phyloP scores from a whole-genome alignment of 2,113 vertebrate species.

The Callipepla squamata region DNA sequence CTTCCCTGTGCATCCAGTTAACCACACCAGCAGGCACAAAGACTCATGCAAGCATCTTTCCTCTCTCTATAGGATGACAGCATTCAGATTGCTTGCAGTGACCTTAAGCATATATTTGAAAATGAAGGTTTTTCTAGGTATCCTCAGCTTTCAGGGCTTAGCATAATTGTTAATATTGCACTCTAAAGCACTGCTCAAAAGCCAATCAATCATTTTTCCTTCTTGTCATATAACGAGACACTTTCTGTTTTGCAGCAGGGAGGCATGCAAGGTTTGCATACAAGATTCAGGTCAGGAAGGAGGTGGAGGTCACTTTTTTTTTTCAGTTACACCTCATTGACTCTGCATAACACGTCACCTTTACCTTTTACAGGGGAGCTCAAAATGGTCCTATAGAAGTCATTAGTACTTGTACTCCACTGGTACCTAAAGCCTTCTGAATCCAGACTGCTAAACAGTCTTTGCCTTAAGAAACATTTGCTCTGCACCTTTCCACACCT shows the following conservation, averaged over 20 bases:
- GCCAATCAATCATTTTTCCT: not conserved
- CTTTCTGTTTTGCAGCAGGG: not conserved
- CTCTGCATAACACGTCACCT: not conserved
- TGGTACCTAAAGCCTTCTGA: not conserved
- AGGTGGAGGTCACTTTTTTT: not conserved
- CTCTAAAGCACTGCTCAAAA: not conserved
- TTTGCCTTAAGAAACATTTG: not conserved
- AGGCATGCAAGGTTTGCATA: not conserved
- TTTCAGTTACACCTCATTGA: not conserved
- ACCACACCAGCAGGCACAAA: accelerated
- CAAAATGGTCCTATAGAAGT: not conserved
- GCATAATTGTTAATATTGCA: not conserved
- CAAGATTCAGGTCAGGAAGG: not conserved
- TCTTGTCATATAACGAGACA: not conserved
- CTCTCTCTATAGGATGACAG: not conserved
- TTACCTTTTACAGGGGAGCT: not conserved
- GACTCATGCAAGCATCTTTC: not conserved
- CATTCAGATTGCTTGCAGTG: not conserved
- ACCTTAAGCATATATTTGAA: not conserved
- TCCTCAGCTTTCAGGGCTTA: not conserved
- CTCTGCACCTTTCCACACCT: not conserved
- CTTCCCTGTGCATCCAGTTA: not conserved
- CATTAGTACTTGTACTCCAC: not conserved
- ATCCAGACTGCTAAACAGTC: not conserved
- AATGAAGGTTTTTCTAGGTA: not conserved